Evolutionary conservation across 2,113 vertebrate genomes (phyloP).

Genomic region (Dipodomys spectabilis): DNA sequence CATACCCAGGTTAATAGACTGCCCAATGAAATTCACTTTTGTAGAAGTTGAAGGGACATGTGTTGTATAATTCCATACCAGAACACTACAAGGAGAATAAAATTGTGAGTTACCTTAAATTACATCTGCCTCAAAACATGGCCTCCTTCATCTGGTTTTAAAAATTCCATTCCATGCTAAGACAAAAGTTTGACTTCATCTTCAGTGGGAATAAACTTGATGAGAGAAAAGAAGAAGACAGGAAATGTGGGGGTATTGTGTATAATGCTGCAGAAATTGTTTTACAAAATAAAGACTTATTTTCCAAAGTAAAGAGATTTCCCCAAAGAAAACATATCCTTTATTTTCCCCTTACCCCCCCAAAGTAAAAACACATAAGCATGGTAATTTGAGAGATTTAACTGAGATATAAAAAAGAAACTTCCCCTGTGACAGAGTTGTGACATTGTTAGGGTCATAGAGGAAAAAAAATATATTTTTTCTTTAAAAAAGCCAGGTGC

Average conservation of each 20-base stretch:
- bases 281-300: too few species aligned
- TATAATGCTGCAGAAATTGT: too few species aligned
- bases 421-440: conserved; percentile 10
- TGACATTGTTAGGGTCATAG: conserved; percentile 33
- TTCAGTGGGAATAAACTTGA: neutral
- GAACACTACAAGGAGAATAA: neutral
- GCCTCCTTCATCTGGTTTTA: conserved; percentile 21
- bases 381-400: conserved; percentile 27
- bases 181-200: conserved; percentile 4
- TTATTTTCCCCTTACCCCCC: too few species aligned
- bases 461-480: conserved; percentile 55
- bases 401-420: conserved; percentile 43
- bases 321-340: too few species aligned
- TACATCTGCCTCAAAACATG: neutral
- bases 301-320: too few species aligned
- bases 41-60: neutral
- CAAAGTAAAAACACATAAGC: neutral
- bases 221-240: neutral
- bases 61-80: neutral
- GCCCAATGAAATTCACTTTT: conserved; percentile 16
- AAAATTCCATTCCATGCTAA: neutral
- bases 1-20: neutral
- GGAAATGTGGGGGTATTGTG: neutral
- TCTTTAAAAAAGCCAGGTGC: conserved; percentile 27
- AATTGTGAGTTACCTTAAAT: neutral